Evolutionary conservation across 92 coral and sea anemone genomes (phyloP).

Genomic region (Phenganax stokvisi): DNA sequence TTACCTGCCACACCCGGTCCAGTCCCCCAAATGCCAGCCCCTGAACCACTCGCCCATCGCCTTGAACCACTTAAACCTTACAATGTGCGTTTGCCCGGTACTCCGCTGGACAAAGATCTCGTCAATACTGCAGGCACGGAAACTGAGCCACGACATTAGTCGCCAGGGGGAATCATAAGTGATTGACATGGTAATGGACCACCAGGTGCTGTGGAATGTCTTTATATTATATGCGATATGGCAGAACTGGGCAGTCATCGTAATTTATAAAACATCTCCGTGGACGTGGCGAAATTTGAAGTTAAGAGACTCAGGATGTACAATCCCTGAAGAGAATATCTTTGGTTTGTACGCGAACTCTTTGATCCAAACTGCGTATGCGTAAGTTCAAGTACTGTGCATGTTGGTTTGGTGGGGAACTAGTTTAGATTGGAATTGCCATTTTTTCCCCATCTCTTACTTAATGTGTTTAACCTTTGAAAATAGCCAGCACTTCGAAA

Average conservation of each 20-base stretch:
- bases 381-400: conserved; percentile 20
- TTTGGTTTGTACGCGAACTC: conserved; percentile 33
- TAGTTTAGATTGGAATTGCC: neutral
- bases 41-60: conserved; percentile 49
- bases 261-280: neutral
- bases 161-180: conserved; percentile 4
- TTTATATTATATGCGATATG: neutral
- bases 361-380: conserved; percentile 19
- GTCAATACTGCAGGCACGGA: conserved; percentile 13
- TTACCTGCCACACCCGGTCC: neutral
- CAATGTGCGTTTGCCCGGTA: conserved; percentile 87
- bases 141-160: neutral
- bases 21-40: conserved; percentile 19
- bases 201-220: neutral
- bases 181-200: neutral
- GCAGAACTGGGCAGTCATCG: neutral
- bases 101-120: conserved; percentile 80
- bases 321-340: conserved; percentile 10
- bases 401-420: conserved; percentile 42
- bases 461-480: neutral
- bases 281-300: conserved; percentile 6
- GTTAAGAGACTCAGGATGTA: conserved; percentile 17
- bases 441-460: neutral
- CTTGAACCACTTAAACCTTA: conserved; percentile 70
- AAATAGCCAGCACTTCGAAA: too few relatives aligned